Base-by-base conservation (phyloP, 2,888 invertebrate species). In the Idaea biselata region DNA sequence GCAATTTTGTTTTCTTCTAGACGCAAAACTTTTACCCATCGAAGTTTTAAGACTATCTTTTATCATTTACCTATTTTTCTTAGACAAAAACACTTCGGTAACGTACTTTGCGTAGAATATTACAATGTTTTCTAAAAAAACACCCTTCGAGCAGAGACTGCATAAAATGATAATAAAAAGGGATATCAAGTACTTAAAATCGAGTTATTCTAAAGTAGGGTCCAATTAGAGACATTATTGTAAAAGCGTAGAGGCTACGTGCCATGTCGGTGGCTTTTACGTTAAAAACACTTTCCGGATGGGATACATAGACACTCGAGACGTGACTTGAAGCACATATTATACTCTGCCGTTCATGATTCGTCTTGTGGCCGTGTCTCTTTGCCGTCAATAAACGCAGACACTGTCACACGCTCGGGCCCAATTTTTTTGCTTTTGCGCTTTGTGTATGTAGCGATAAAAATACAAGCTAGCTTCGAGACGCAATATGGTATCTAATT, bases 321-420 rank as follows among this genome's bases (percentile, higher is more conserved):
- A 70, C 76, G 76, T 79, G 79, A 73, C 72, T 63, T 60, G 69
- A 57, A 63, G 59, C 60, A 66, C 33, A 60, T 33, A 58, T 63
- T 70, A 67, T 72, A 70, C 72, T 73, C 67, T 69, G 64, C 62
- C 25, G 57, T 60, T 62, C 58, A 64, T 70, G 72, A 72, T 73
- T 74, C 70, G 67, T 66, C 63, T 75, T 58, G 68, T 64, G 70
- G 44, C 66, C 68, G 77, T 74, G 77, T 77, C 71, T 66, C 68
- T 63, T 58, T 59, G 55, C 72, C 72, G 70, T 73, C 71, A 76
- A 75, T 74, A 76, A 73, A 68, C 66, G 60, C 65, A 60, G 61
- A 62, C 64, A 66, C 44, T 66, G 66, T 63, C 63, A 59, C 55
- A 17, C 56, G 60, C 57, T 31, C 55, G 55, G 62, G 60, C 65